Conservation (phyloP, 2,888 invertebrate genomes). For the Panopea generosa region DNA sequence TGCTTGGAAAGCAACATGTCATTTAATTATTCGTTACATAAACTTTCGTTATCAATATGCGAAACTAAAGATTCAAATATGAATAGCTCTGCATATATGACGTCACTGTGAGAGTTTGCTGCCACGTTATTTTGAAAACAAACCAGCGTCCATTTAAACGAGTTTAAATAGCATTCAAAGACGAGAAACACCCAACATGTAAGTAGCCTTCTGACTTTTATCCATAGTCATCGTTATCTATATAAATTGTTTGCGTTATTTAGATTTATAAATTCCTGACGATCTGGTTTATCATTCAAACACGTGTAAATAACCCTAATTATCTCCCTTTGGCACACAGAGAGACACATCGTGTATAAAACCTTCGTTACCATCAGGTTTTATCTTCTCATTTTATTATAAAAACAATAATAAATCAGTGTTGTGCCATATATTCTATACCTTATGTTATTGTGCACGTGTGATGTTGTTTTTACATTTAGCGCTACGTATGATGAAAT, state of each 20-base stretch:
- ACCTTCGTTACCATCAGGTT: background rate
- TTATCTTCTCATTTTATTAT: no score
- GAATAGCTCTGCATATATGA: no score
- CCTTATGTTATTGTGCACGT: no score
- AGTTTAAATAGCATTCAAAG: no score
- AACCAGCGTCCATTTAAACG: background rate
- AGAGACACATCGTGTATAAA: background rate
- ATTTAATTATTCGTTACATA: no score
- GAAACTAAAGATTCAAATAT: no score
- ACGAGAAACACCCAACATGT: background rate
- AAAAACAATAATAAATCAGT: no score
- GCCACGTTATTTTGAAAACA: background rate
- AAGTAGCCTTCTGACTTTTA: background rate
- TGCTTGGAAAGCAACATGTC: no score
- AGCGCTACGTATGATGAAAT: background rate
- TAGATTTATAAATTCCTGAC: background rate
- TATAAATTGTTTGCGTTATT: no score
- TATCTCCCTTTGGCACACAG: background rate
- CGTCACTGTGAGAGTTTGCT: background rate
- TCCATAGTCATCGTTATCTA: background rate
- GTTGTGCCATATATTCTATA: no score
- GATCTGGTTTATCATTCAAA: background rate
- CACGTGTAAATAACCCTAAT: background rate
- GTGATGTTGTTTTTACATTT: conserved; percentile 3
- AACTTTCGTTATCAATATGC: no score